Evolutionary conservation across 37 sponge, comb jelly and placozoan genomes (phyloP), one percentile per base, ranked within the genome.

Genomic region (Amphimedon queenslandica): DNA sequence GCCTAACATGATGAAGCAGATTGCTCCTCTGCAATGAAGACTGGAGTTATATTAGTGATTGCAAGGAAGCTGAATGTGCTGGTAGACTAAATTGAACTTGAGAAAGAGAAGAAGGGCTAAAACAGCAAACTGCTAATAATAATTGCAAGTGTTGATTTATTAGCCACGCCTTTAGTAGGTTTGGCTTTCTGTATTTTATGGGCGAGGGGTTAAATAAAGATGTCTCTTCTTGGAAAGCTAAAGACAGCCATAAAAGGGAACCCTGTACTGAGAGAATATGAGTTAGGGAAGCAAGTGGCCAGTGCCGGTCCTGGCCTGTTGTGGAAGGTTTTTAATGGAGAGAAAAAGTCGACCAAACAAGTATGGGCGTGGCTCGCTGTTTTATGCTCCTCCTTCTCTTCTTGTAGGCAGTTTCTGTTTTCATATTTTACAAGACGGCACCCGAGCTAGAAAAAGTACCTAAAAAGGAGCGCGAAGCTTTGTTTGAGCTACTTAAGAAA

Each of bases 161-260:
- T 8, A 13, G 53, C 13, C 13, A 13, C 8, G 53, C 53, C 53
- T 18, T 47, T 18, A 47, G 13, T 47, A 13, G 53, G 53, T 13
- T 8, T 47, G 53, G 53, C 53, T 47, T 47, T 13, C 8, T n/a
- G n/a, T 47, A 47, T 47, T 8, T 18, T 47, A 13, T 47, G 53
- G 53, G 53, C 71, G 42, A 23, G 3, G 39, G 6, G 3, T 70
- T 40, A 28, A 4, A 18, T 5, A 1, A 80, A 77, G 69, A 91
- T 91, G 92, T 87, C 92, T 11, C 42, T 91, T 3, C 78, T 91
- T 57, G 92, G 71, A 10, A 78, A 42, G 63, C 55, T 91, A 27
- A 91, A 87, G 74, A 42, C 80, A 37, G 92, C 92, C 0, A 84
- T 92, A 29, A 67, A 57, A 40, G 93, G 93, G 28, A 92, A 92